Percentiles rank a stretch among this genome's conserved stretches.
These are phyloP conservation scores for Alces alces DNA, from an alignment of 2,113 vertebrate genomes.

Conservation along the genomic window DNA sequence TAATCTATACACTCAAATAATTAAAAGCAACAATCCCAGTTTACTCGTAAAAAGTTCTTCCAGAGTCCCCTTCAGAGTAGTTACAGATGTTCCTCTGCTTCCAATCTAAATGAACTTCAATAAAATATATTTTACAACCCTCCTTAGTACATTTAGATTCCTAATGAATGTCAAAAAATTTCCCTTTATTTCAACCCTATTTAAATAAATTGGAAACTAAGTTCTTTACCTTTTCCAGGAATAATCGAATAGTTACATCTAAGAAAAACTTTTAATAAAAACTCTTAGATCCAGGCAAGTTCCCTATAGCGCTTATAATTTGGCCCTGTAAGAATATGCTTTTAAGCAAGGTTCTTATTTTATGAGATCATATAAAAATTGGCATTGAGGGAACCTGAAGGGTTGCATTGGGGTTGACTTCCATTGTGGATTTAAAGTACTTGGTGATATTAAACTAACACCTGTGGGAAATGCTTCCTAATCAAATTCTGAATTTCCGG, in stretches of 20 bases:
- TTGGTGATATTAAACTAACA: neutral
- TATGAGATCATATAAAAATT: neutral
- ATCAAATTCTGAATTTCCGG: neutral
- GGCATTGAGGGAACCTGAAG: neutral
- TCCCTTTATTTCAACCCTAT: slow-evolving; percentile 29
- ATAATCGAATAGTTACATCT: neutral
- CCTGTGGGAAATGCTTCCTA: neutral
- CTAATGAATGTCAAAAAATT: slow-evolving; percentile 62
- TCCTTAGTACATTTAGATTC: slow-evolving; percentile 58
- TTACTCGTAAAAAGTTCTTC: slow-evolving; percentile 67
- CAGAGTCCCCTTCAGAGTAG: slow-evolving; percentile 60
- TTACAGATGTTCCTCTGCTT: slow-evolving; percentile 71
- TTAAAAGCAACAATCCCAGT: slow-evolving; percentile 67
- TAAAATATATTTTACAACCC: slow-evolving; percentile 63
- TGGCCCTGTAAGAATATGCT: neutral
- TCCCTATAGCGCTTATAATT: neutral
- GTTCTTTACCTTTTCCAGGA: slow-evolving; percentile 1
- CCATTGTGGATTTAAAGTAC: neutral
- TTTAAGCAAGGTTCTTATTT: neutral
- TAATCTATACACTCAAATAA: slow-evolving; percentile 64
- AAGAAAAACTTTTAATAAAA: slow-evolving; percentile 31
- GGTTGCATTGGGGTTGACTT: neutral
- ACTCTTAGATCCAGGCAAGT: neutral
- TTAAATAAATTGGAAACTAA: slow-evolving; percentile 48
- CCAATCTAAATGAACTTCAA: slow-evolving; percentile 54